Base-by-base conservation (phyloP, 2,888 invertebrate species). In the Temnothorax ravouxi region DNA sequence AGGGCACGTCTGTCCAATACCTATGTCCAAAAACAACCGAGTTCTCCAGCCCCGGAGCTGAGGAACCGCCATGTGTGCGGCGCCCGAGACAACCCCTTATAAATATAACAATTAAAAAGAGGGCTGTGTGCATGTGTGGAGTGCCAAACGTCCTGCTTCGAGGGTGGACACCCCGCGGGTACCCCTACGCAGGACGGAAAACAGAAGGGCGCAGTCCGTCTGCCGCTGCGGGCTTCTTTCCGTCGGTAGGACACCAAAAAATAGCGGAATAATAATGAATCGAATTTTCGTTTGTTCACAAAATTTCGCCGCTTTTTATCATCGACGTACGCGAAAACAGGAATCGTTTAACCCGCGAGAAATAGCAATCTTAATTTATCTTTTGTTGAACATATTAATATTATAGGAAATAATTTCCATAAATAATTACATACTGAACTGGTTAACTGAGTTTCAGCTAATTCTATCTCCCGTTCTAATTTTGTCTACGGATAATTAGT, bases 51-150 rank as follows among this genome's bases (percentile, higher is more conserved):
- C 54, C 62, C 54, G 67, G 21, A 66, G 64, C 80, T 75, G 71
- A 62, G 77, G 81, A 62, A 81, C 82, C 79, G 29, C 52, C 87
- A 79, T 79, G 79, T 59, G 66, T 64, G 44, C 76, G 80, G 41
- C 82, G 67, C 61, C 61, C 71, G 75, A 64, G 75, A 75, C 80
- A 80, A 75, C 75, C 86, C 87, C 85, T 88, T 88, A 87, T 91
- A 91, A 90, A 91, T 90, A 90, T 90, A 91, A 91, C 91, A 90
- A 91, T 90, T 90, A 90, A 90, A 88, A 67, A 72, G 76, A 75
- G 83, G 62, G 77, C 38, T 71, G 50, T 67, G 29, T 56, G 21
- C 62, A 13, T 47, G 18, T 66, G 9, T 29, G 64, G 86, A 84
- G 50, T 72, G 82, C 56, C 59, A 83, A 87, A 84, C 88, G 86